Percentiles rank a stretch among this genome's conserved stretches.
These are phyloP conservation scores for Sphenopsis melanotis DNA, from an alignment of 2,797 vertebrate species.

Conservation along the genomic window DNA sequence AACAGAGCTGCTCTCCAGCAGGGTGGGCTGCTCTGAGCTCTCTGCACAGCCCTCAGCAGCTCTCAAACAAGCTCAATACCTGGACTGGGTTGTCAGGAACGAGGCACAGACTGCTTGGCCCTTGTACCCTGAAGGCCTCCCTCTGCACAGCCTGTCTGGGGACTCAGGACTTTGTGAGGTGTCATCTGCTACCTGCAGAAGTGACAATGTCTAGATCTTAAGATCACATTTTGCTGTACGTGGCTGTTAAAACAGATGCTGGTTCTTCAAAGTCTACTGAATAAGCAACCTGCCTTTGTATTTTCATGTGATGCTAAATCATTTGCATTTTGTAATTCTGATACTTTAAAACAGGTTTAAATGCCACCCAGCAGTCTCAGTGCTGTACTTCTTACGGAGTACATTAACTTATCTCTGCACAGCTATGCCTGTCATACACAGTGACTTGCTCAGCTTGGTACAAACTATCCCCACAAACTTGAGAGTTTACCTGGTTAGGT, in stretches of 20 bases:
- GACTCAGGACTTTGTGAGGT: neutral
- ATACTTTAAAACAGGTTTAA: neutral
- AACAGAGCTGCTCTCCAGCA: neutral
- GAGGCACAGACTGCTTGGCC: neutral
- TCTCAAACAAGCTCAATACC: neutral
- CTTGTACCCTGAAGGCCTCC: neutral
- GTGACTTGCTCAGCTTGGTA: neutral
- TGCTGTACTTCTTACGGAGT: neutral
- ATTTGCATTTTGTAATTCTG: constrained; percentile 12
- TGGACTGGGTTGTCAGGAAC: neutral
- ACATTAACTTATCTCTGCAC: neutral
- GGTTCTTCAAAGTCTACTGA: neutral
- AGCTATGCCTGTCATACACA: neutral
- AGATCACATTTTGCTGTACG: neutral
- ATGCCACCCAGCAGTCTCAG: neutral
- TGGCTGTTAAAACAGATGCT: neutral
- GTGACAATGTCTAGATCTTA: neutral
- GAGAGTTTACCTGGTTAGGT: neutral
- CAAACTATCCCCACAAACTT: neutral
- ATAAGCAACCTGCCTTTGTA: neutral
- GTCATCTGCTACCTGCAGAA: neutral
- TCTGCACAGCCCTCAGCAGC: neutral
- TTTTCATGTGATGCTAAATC: neutral
- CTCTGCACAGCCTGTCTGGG: neutral
- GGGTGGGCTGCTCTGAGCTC: neutral